phyloP scores from a whole-genome alignment of 2,797 vertebrate species.

The Eutrigla gurnardus region DNA sequence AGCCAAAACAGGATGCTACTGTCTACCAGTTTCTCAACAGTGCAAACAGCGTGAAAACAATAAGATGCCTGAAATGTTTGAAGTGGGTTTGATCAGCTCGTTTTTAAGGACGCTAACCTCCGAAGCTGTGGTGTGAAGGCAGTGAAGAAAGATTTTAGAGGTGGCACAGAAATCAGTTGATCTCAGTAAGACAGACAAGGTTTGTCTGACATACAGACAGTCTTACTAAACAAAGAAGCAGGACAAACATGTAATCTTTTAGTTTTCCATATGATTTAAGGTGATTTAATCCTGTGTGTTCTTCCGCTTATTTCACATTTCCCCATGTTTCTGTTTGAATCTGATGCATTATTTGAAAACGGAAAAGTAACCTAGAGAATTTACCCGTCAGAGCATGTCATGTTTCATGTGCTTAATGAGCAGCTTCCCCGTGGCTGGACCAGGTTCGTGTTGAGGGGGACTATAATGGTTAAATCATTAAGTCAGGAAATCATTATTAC shows the following conservation, averaged over 20 bases:
- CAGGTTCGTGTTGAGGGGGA: slow-evolving; percentile 18
- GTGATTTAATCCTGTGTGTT: neutral
- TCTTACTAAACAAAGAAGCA: neutral
- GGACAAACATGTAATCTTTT: neutral
- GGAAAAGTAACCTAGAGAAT: neutral
- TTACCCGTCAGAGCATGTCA: slow-evolving; percentile 33
- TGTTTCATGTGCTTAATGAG: slow-evolving; percentile 52
- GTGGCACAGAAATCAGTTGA: neutral
- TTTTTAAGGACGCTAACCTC: neutral
- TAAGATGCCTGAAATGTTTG: neutral
- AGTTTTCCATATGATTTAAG: neutral
- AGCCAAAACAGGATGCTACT: neutral
- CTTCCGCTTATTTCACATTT: neutral
- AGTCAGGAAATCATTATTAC: slow-evolving; percentile 31
- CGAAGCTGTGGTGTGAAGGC: neutral
- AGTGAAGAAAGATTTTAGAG: neutral
- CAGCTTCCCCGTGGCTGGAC: slow-evolving; percentile 18
- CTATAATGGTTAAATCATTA: slow-evolving; percentile 35
- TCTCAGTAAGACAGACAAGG: neutral
- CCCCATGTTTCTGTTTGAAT: neutral
- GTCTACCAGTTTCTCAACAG: neutral
- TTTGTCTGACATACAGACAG: neutral
- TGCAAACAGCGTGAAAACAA: neutral
- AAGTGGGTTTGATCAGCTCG: neutral
- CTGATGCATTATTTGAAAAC: neutral